These are phyloP conservation scores for Lithophane ornitopus DNA, from an alignment of 2,888 invertebrate species.

Conservation along the genomic window DNA sequence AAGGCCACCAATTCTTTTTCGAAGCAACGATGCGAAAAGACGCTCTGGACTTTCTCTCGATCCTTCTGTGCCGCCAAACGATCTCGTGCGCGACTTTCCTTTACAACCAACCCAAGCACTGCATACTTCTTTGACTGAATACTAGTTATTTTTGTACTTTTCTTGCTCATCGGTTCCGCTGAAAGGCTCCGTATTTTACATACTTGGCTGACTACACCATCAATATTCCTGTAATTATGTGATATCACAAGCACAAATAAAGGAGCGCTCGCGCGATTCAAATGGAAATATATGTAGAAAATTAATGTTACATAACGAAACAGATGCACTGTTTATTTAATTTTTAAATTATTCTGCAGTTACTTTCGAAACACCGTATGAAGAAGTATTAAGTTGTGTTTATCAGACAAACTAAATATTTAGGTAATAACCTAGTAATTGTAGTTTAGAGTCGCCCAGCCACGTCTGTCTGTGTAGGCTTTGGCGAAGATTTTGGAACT, in stretches of 20 bases:
- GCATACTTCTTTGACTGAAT: slow-evolving; percentile 2
- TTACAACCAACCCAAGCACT: not conserved
- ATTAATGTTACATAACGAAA: not conserved
- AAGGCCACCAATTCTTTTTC: not conserved
- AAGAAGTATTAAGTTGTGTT: not conserved
- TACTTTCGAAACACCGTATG: not conserved
- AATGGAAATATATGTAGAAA: not conserved
- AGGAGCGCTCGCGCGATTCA: not conserved
- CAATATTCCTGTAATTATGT: slow-evolving; percentile 10
- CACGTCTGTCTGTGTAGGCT: not conserved
- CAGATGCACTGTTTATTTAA: not conserved
- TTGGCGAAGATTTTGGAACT: not conserved
- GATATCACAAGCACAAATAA: slow-evolving; percentile 6
- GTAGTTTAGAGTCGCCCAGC: too few relatives aligned
- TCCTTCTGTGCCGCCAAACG: not conserved
- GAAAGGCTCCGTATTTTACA: slow-evolving; percentile 18
- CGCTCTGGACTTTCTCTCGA: not conserved
- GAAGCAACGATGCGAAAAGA: not conserved
- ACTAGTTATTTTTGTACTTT: not conserved
- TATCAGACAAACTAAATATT: not conserved
- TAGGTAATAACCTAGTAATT: too few relatives aligned
- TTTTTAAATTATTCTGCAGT: not conserved
- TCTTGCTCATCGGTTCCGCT: not conserved
- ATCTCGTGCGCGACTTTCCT: not conserved
- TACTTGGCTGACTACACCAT: not conserved